phyloP scores from a whole-genome alignment of 1,140 invertebrate genomes.

The Theocolax elegans region DNA sequence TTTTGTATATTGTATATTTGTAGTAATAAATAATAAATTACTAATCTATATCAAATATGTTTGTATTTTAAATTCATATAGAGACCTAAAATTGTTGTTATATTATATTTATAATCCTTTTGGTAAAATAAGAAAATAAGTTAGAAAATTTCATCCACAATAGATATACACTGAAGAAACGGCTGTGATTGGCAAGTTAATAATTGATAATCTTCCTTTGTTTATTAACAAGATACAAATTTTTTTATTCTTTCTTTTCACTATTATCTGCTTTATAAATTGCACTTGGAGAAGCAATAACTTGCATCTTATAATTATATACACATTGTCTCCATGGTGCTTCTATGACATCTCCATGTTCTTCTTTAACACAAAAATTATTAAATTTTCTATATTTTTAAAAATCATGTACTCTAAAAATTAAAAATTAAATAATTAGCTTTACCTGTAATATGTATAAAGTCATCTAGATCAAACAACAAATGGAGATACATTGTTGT shows the following conservation, averaged over 20 bases:
- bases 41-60: background rate
- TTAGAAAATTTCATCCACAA: constrained; percentile 76
- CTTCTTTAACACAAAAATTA: constrained; percentile 66
- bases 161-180: constrained; percentile 78
- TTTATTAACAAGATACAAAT: constrained; percentile 69
- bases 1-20: constrained; percentile 1
- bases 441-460: constrained; percentile 84
- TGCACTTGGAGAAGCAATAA: constrained; percentile 49
- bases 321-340: constrained; percentile 85
- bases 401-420: background rate
- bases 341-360: constrained; percentile 77
- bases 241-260: constrained; percentile 61
- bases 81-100: no score
- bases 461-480: constrained; percentile 96
- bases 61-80: background rate
- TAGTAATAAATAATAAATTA: constrained; percentile 12
- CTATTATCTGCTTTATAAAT: constrained; percentile 58
- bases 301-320: constrained; percentile 34
- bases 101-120: background rate
- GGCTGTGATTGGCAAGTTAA: constrained; percentile 76
- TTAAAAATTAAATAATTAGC: background rate
- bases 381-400: background rate
- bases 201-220: constrained; percentile 69
- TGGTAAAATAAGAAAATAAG: background rate
- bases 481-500: constrained; percentile 98